phyloP scores from a whole-genome alignment of 2,113 vertebrate species.

The Percopsis transmontana region DNA sequence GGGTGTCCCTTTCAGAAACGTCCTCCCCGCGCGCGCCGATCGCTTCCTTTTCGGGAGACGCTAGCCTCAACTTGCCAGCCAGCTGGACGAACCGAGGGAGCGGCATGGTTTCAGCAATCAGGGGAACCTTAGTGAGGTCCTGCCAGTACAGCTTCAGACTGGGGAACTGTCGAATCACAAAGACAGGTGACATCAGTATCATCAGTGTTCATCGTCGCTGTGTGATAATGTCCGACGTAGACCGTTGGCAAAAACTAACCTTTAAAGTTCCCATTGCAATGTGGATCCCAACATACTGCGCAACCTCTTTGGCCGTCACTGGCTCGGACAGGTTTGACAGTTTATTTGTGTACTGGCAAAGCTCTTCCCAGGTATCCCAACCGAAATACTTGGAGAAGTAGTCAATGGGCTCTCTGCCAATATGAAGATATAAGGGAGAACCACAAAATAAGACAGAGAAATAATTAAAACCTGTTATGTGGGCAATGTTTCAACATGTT shows the following conservation, averaged over 20 bases:
- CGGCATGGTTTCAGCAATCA: constrained; percentile 77
- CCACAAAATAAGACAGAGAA: too few species aligned
- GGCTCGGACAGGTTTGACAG: constrained; percentile 35
- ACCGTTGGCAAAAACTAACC: too few species aligned
- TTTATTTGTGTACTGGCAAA: constrained; percentile 64
- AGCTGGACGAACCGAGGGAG: constrained; percentile 70
- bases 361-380: constrained; percentile 74
- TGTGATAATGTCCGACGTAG: too few species aligned
- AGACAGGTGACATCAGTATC: not conserved
- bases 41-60: constrained; percentile 28
- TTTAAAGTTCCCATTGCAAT: constrained; percentile 82
- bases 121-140: constrained; percentile 73
- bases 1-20: constrained; percentile 8
- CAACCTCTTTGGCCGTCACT: constrained; percentile 70
- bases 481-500: not conserved
- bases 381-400: constrained; percentile 75
- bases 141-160: constrained; percentile 79
- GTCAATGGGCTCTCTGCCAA: constrained; percentile 61
- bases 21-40: constrained; percentile 1
- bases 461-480: too few species aligned
- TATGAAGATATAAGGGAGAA: too few species aligned
- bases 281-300: constrained; percentile 79
- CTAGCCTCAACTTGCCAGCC: constrained; percentile 60
- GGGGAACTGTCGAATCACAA: constrained; percentile 70
- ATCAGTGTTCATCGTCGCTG: too few species aligned